These are phyloP conservation scores for Speoplatyrhinus poulsoni DNA, from an alignment of 2,113 vertebrate species.

Conservation along the genomic window DNA sequence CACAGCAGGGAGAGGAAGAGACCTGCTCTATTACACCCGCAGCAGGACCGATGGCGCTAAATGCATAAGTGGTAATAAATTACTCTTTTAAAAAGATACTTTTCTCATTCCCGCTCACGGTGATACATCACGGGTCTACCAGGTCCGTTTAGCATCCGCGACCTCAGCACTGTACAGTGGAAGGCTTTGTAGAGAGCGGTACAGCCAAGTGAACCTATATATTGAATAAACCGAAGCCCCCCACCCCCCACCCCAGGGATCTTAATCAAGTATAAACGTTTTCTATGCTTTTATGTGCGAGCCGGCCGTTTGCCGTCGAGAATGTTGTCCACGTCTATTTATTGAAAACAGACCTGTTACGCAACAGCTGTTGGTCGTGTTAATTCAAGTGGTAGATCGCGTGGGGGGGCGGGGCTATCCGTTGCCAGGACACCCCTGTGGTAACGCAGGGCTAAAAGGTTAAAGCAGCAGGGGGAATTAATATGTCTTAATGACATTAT, in stretches of 20 bases:
- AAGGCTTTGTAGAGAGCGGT: constrained; percentile 30
- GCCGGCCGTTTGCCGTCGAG: constrained; percentile 6
- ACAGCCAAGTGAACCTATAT: constrained; percentile 18
- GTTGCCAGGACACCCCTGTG: constrained; percentile 47
- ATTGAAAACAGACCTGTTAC: constrained; percentile 54
- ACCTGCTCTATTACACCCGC: constrained; percentile 49
- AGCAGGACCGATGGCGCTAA: constrained; percentile 39
- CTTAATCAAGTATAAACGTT: constrained; percentile 37
- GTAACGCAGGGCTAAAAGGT: constrained; percentile 71
- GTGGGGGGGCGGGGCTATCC: constrained; percentile 48
- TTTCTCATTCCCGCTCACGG: constrained; percentile 34
- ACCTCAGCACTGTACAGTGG: constrained; percentile 15
- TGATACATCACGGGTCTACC: constrained; percentile 42
- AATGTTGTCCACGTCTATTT: constrained; percentile 65
- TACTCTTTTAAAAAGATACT: constrained; percentile 40
- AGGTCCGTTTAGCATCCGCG: constrained; percentile 32
- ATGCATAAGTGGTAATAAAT: constrained; percentile 58
- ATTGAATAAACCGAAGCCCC: too few relatives aligned
- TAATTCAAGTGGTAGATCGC: constrained; percentile 61
- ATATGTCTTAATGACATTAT: constrained; percentile 81
- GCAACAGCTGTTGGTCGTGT: constrained; percentile 53
- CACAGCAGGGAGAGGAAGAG: constrained; percentile 59
- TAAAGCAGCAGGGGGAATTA: constrained; percentile 76
- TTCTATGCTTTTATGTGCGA: constrained; percentile 9
- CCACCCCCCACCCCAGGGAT: constrained; percentile 5